A percentile compares a stretch with the other conserved stretches of the same genome.
These are phyloP conservation scores for Osmoderma eremita DNA, from an alignment of 2,888 invertebrate genomes.

Conservation along the genomic window DNA sequence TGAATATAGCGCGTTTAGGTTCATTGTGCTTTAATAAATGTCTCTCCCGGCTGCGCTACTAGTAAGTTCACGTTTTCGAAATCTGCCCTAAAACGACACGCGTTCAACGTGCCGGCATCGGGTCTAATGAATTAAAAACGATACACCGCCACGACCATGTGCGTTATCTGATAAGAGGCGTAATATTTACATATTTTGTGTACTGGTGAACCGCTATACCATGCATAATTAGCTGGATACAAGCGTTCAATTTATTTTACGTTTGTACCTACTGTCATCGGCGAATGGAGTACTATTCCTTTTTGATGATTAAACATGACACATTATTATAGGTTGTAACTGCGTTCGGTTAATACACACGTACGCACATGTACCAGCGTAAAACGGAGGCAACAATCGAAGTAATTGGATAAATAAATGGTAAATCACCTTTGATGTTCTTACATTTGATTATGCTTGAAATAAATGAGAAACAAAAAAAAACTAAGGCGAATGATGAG, in stretches of 20 bases:
- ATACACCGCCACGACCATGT: constrained; percentile 29
- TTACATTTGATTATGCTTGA: too few species aligned
- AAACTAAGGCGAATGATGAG: too few species aligned
- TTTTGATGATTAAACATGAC: too few species aligned
- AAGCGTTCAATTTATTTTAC: constrained; percentile 26
- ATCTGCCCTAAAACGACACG: constrained; percentile 21
- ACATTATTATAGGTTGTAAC: too few species aligned
- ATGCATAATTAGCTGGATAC: constrained; percentile 33
- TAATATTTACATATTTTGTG: constrained; percentile 33
- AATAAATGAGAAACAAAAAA: too few species aligned
- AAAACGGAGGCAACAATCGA: too few species aligned
- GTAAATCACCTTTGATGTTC: too few species aligned
- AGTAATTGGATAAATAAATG: too few species aligned
- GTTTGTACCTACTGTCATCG: too few species aligned
- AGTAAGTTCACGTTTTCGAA: constrained; percentile 24
- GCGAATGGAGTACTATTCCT: too few species aligned
- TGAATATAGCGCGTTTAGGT: constrained; percentile 20
- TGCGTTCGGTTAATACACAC: too few species aligned
- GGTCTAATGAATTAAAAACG: constrained; percentile 29
- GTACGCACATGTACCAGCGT: too few species aligned
- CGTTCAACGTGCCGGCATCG: not conserved
- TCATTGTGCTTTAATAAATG: constrained; percentile 33
- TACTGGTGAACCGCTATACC: constrained; percentile 23
- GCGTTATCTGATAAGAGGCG: constrained; percentile 31
- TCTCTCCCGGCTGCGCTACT: constrained; percentile 8